Base-by-base conservation (phyloP, 2,888 invertebrate genomes). In the Sarcophaga rosellei region DNA sequence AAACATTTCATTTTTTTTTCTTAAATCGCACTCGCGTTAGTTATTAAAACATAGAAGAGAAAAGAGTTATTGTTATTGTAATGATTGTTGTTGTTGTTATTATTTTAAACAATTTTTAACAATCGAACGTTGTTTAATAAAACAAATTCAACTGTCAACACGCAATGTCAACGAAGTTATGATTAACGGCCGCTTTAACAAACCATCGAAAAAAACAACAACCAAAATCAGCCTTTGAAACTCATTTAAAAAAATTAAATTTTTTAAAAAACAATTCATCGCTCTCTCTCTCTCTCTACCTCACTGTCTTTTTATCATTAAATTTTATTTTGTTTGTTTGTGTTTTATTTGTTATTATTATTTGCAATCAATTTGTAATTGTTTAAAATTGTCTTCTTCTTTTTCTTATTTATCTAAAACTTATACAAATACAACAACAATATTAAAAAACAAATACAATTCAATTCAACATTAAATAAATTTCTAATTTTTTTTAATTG, bases 151-250 rank as follows among this genome's bases (percentile, higher is more conserved):
- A 88, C 87, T 89, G 88, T 88, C 87, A 87, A 86, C 88, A 88
- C 78, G 88, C 86, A 88, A 87, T 88, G 88, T 86, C 88, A 88
- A 88, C 84, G 85, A 87, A 83, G 72, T 84, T 85, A 61, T 81
- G 85, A 84, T 84, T 88, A 89, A 79, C 15, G 2, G 35, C n/a
- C 57, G 15, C n/a, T 57, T 61, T 61, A 11, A 10, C 6, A 20
- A 59, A 59, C n/a, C n/a, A n/a, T n/a, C n/a, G n/a, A n/a, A n/a
- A n/a, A n/a, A n/a, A n/a, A n/a, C n/a, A 20, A 20, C 20, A 15
- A 59, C 11, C 20, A 8, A 17, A 20, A 61, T 20, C 20, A 47
- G 15, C 15, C 4, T 53, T 53, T 15, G 53, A 53, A 53, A 12
- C 12, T 17, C 15, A 53, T 53, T 53, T 53, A 17, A 53, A 53